Evolutionary conservation across 2,888 invertebrate genomes (phyloP), one percentile per base, ranked within the genome.

Genomic region (Lissonota sp.): DNA sequence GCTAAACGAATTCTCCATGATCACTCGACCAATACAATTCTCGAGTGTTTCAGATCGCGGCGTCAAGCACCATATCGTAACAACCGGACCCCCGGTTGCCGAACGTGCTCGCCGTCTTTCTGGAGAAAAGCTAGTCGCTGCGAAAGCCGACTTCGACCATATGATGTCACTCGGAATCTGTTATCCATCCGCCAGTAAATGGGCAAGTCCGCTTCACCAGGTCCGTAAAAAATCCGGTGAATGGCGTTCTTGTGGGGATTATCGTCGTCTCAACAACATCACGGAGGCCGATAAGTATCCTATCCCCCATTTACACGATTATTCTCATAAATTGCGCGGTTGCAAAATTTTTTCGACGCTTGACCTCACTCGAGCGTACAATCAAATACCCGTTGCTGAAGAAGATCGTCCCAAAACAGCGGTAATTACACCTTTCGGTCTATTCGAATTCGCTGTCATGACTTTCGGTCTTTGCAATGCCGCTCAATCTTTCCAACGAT

Each of bases 41-140:
- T 4, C 42, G 2, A 46, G 26, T 1, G 39, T 49, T 1, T 42
- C 10, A n/a, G 1, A 44, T 1, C 39, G 39, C n/a, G 39, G 51
- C 14, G 55, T 44, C 0, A 26, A 37, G 5, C 91, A 91, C 74
- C 81, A 87, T 57, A 90, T 92, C 1, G 82, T 87, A 64, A 91
- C 92, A 1, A 78, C 82, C 0, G 92, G 91, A 5, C 88, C 90
- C 14, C 91, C 92, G 0, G 86, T 90, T 3, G 80, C 81, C 49
- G 88, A 88, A 5, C 83, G 86, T 6, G 84, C 91, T 0, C 79
- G 92, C 5, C 87, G 91, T 0, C 80, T 93, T n/a, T n/a, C n/a
- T n/a, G n/a, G n/a, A n/a, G n/a, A n/a, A n/a, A n/a, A n/a, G n/a
- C n/a, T n/a, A n/a, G n/a, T n/a, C n/a, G n/a, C n/a, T n/a, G n/a